Percentiles rank a stretch among this genome's conserved stretches.
phyloP scores from a whole-genome alignment of 2,797 vertebrate species.

The Sebastes reedi region DNA sequence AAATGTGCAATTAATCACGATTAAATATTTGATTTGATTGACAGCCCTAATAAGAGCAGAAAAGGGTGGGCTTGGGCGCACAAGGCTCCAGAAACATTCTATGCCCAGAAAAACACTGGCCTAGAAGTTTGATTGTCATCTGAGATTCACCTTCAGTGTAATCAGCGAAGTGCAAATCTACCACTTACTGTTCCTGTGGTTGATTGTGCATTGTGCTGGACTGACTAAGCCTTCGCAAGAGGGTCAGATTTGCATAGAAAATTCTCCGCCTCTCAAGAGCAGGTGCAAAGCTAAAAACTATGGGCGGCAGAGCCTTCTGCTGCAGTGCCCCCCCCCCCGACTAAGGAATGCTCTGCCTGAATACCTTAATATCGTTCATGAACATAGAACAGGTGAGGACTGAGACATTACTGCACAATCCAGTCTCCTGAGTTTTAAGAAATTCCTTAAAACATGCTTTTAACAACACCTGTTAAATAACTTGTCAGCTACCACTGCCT shows the following conservation, averaged over 20 bases:
- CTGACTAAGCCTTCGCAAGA: not conserved
- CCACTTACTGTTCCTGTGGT: not conserved
- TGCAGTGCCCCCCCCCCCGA: not conserved
- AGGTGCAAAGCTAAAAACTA: not conserved
- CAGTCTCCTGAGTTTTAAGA: not conserved
- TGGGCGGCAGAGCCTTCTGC: not conserved
- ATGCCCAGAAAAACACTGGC: not conserved
- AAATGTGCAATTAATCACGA: too few species aligned
- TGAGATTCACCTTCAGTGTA: not conserved
- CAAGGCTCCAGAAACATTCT: not conserved
- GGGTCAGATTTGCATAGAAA: not conserved
- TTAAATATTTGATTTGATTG: too few species aligned
- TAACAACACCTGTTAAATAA: not conserved
- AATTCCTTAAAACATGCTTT: not conserved
- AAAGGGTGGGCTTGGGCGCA: not conserved
- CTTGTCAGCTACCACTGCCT: not conserved
- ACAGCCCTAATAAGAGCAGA: too few species aligned
- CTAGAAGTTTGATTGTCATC: not conserved
- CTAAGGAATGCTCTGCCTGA: not conserved
- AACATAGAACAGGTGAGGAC: too few species aligned
- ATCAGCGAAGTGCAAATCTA: slow-evolving; percentile 1
- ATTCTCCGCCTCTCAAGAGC: not conserved
- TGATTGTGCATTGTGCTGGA: not conserved
- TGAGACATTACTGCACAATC: too few species aligned
- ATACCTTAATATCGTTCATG: too few species aligned